These are phyloP conservation scores for Neria commutata DNA, from an alignment of 2,888 invertebrate genomes.

Conservation along the genomic window DNA sequence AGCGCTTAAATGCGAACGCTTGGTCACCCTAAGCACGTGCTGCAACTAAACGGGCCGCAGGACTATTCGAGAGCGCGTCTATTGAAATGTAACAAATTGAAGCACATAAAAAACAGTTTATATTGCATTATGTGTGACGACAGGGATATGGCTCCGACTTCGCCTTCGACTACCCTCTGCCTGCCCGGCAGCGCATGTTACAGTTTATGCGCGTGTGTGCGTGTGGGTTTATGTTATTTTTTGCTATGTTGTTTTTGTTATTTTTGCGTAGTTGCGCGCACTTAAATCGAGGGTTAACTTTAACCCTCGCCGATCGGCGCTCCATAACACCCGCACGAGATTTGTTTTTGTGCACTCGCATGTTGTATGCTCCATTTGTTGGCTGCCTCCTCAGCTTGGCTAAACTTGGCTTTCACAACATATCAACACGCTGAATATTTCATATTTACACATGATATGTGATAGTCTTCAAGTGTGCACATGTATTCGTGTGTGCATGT, in stretches of 20 bases:
- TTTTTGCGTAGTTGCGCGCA: constrained; percentile 13
- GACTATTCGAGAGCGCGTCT: constrained; percentile 38
- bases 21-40: neutral
- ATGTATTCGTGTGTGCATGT: constrained; percentile 9
- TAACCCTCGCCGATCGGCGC: neutral
- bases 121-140: constrained; percentile 28
- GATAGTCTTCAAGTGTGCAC: neutral
- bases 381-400: constrained; percentile 30
- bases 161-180: constrained; percentile 2
- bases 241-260: neutral
- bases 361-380: constrained; percentile 56
- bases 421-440: constrained; percentile 10
- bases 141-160: constrained; percentile 35
- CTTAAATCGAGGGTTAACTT: constrained; percentile 18
- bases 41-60: constrained; percentile 5
- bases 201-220: constrained; percentile 29
- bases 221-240: constrained; percentile 18
- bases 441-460: constrained; percentile 30
- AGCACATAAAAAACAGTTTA: constrained; percentile 58
- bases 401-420: too few relatives aligned
- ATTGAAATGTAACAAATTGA: constrained; percentile 58
- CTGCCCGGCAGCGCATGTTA: constrained; percentile 4
- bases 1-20: constrained; percentile 37
- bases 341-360: constrained; percentile 51
- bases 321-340: too few relatives aligned